Conservation (phyloP, 2,113 vertebrate species). For the Pseudorasbora parva region DNA sequence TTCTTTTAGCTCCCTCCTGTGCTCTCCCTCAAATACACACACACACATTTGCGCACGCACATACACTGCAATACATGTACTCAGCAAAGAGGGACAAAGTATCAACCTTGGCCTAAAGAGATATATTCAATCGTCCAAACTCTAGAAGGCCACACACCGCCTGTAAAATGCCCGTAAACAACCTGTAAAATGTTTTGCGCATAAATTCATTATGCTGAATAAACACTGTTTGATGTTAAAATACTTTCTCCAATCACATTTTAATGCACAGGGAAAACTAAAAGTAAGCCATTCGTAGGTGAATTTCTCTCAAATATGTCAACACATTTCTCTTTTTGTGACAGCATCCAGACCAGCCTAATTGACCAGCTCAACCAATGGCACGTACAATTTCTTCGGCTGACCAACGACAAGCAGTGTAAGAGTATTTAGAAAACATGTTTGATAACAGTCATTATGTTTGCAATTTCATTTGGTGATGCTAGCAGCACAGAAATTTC, state of each 20-base stretch:
- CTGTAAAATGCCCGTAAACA: too few species aligned
- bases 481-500: not conserved
- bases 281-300: not conserved
- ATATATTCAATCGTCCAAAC: conserved; percentile 22
- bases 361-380: not conserved
- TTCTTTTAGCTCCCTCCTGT: conserved; percentile 43
- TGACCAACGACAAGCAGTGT: not conserved
- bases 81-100: conserved; percentile 43
- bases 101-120: conserved; percentile 51
- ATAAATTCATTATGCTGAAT: not conserved
- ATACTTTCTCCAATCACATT: not conserved
- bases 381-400: not conserved
- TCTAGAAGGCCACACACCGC: conserved; percentile 6
- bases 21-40: conserved; percentile 26
- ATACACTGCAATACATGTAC: conserved; percentile 18
- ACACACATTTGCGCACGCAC: not conserved
- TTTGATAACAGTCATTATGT: conserved; percentile 27
- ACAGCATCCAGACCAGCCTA: not conserved
- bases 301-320: not conserved
- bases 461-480: conserved; percentile 9
- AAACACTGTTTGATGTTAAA: not conserved
- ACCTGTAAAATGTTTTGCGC: not conserved
- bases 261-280: not conserved
- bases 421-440: not conserved
- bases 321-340: not conserved